Evolutionary conservation across 2,113 vertebrate species (phyloP).

Genomic region (Cyanoderma ruficeps): DNA sequence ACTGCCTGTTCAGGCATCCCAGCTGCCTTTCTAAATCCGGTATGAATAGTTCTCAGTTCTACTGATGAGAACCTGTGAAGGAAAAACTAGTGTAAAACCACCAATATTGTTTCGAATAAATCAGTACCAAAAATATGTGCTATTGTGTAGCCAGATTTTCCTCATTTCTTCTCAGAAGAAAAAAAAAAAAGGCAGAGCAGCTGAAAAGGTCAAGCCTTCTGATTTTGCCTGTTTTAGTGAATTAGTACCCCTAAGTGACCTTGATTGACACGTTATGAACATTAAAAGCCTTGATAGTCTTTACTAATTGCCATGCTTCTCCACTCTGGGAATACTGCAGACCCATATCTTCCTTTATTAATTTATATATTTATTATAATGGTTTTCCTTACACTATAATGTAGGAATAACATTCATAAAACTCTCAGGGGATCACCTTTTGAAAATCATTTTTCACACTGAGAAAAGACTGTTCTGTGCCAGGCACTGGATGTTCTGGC

Average conservation of each 20-base stretch:
- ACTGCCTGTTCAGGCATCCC: neutral
- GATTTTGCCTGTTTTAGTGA: slow-evolving; percentile 8
- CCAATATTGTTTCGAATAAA: neutral
- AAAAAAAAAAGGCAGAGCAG: neutral
- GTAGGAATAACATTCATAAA: neutral
- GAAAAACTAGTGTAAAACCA: neutral
- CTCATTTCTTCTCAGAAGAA: neutral
- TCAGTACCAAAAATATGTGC: neutral
- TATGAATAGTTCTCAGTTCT: neutral
- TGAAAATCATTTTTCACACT: neutral
- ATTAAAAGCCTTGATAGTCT: slow-evolving; percentile 2
- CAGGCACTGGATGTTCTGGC: neutral
- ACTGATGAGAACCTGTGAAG: neutral
- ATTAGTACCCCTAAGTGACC: neutral
- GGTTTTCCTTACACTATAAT: neutral
- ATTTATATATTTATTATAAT: slow-evolving; percentile 26
- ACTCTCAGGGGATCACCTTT: neutral
- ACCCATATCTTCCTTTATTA: neutral
- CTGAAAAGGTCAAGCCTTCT: neutral
- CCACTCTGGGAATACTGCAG: neutral
- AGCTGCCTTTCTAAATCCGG: neutral
- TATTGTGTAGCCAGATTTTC: neutral
- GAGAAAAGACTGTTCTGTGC: neutral
- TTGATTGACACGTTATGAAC: slow-evolving; percentile 5
- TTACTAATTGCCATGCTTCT: slow-evolving; percentile 1